phyloP scores from a whole-genome alignment of 2,888 invertebrate species.

The Spodoptera exigua region DNA sequence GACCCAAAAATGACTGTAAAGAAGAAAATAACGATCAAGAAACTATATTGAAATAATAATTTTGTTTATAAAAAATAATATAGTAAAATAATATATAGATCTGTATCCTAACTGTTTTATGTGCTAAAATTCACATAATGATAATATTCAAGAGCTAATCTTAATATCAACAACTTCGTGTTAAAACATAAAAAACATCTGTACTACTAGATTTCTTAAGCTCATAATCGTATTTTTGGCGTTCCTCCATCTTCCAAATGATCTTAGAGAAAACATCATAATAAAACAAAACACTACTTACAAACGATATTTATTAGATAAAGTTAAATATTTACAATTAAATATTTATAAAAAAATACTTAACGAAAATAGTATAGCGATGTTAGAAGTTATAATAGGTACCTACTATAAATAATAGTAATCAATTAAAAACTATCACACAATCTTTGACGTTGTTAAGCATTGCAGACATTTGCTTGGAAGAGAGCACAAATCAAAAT shows the following conservation, averaged over 20 bases:
- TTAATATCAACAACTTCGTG: no score
- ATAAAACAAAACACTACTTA: constrained; percentile 62
- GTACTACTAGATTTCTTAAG: no score
- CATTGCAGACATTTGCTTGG: constrained; percentile 55
- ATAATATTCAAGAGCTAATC: no score
- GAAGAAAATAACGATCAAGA: no score
- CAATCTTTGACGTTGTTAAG: constrained; percentile 64
- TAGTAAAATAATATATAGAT: no score
- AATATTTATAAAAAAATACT: constrained; percentile 70
- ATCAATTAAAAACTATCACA: constrained; percentile 62
- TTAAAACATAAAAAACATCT: no score
- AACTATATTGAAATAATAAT: no score
- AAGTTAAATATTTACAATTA: constrained; percentile 76
- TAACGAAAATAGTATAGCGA: constrained; percentile 70
- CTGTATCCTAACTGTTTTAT: no score
- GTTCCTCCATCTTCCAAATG: not conserved
- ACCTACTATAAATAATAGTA: constrained; percentile 58
- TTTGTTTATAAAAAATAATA: no score
- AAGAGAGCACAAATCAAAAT: constrained; percentile 48
- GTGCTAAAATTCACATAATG: no score
- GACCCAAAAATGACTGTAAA: no score
- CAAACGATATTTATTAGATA: constrained; percentile 74
- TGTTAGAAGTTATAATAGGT: constrained; percentile 55
- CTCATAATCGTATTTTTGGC: no score
- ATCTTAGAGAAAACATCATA: not conserved